phyloP scores from a whole-genome alignment of 64 coral and sea anemone genomes.

The Acropora yongei region DNA sequence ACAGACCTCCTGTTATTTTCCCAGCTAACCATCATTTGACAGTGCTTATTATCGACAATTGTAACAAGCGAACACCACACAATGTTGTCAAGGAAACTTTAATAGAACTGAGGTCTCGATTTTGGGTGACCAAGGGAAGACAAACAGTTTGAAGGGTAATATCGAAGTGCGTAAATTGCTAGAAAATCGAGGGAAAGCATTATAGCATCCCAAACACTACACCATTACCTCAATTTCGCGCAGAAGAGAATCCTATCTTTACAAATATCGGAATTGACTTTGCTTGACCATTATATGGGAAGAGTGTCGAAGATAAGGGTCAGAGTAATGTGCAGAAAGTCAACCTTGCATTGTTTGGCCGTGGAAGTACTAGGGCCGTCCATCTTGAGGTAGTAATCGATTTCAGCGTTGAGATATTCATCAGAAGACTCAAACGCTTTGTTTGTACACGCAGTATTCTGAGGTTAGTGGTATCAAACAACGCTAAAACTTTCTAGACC shows the following conservation, averaged over 20 bases:
- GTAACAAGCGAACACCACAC: no score
- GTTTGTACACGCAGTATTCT: neutral
- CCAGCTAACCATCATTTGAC: no score
- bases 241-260: no score
- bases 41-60: no score
- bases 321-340: neutral
- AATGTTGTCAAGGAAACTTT: neutral
- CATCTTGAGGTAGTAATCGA: conserved; percentile 37
- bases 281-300: no score
- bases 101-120: no score
- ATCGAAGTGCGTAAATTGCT: no score
- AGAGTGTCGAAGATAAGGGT: no score
- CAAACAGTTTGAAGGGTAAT: no score
- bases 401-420: conserved; percentile 21
- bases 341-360: conserved; percentile 34
- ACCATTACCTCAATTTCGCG: neutral
- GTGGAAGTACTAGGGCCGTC: conserved; percentile 48
- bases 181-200: neutral
- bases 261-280: no score
- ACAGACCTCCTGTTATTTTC: no score
- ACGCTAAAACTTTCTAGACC: conserved; percentile 44
- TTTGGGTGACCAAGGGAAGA: no score
- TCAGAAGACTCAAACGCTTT: conserved; percentile 34
- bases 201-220: neutral
- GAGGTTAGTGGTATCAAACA: conserved; percentile 25